phyloP scores from a whole-genome alignment of 2,888 invertebrate species.

The Torymus tubicola region DNA sequence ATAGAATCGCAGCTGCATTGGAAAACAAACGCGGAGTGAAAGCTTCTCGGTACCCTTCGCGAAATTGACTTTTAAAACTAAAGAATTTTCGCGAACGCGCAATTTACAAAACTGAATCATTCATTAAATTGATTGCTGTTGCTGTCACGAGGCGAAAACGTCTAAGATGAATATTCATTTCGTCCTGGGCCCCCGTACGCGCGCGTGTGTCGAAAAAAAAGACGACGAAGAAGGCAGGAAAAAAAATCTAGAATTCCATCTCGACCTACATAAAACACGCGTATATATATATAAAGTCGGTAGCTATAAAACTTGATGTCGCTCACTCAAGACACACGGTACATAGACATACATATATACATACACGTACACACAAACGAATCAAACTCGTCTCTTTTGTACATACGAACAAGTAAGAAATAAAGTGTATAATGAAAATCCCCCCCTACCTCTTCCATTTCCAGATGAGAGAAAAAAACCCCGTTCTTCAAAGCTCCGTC shows the following conservation, averaged over 20 bases:
- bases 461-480: not conserved
- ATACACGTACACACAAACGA: no score
- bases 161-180: conserved; percentile 40
- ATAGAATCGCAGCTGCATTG: no score
- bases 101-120: conserved; percentile 8
- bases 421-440: conserved; percentile 5
- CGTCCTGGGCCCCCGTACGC: not conserved
- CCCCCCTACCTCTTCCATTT: not conserved
- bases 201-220: not conserved
- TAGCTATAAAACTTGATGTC: conserved; percentile 42
- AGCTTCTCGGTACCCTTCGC: no score
- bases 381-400: conserved; percentile 12
- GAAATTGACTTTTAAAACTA: no score
- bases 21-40: no score
- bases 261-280: conserved; percentile 40
- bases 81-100: not conserved
- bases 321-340: conserved; percentile 32
- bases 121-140: not conserved
- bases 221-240: not conserved
- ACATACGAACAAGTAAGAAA: conserved; percentile 12
- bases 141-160: not conserved
- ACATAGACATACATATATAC: not conserved
- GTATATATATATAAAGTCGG: conserved; percentile 28
- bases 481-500: conserved; percentile 5
- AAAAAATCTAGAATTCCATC: conserved; percentile 15